Conservation (phyloP, 2,888 invertebrate genomes). For the Thymelicus acteon region DNA sequence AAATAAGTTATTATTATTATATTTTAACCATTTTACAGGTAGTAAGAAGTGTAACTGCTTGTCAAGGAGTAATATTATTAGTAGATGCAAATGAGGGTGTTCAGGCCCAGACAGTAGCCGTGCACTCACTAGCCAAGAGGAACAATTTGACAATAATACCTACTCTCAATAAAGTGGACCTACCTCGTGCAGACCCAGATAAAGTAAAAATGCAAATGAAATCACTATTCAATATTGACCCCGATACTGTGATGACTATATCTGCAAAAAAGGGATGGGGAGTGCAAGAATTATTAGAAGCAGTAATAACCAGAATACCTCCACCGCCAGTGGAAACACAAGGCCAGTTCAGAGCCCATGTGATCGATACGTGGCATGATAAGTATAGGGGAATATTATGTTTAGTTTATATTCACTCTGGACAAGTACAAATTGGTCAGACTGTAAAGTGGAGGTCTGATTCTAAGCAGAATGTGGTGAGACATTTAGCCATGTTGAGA, state of each 20-base stretch:
- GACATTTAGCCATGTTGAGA: conserved; percentile 90
- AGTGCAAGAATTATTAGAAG: conserved; percentile 90
- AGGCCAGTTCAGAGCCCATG: conserved; percentile 89
- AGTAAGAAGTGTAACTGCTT: conserved; percentile 94
- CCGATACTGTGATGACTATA: conserved; percentile 90
- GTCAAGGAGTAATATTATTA: conserved; percentile 96
- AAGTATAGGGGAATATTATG: conserved; percentile 93
- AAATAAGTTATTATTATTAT: too few relatives aligned
- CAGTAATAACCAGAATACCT: conserved; percentile 92
- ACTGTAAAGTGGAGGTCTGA: conserved; percentile 89
- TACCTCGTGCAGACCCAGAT: conserved; percentile 95
- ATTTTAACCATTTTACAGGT: conserved; percentile 73
- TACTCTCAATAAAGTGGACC: conserved; percentile 98
- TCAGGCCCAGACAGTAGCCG: conserved; percentile 99
- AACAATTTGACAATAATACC: conserved; percentile 94
- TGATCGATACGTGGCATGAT: conserved; percentile 98
- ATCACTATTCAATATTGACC: conserved; percentile 92
- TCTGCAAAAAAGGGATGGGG: conserved; percentile 97
- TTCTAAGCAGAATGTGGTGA: conserved; percentile 91
- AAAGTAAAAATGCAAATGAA: conserved; percentile 91
- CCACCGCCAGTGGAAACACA: conserved; percentile 86
- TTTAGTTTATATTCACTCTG: conserved; percentile 91
- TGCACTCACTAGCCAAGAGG: conserved; percentile 95
- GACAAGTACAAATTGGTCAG: conserved; percentile 89
- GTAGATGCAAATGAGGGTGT: conserved; percentile 98